These are phyloP conservation scores for Muscina levida DNA, from an alignment of 2,888 invertebrate genomes.

Conservation along the genomic window DNA sequence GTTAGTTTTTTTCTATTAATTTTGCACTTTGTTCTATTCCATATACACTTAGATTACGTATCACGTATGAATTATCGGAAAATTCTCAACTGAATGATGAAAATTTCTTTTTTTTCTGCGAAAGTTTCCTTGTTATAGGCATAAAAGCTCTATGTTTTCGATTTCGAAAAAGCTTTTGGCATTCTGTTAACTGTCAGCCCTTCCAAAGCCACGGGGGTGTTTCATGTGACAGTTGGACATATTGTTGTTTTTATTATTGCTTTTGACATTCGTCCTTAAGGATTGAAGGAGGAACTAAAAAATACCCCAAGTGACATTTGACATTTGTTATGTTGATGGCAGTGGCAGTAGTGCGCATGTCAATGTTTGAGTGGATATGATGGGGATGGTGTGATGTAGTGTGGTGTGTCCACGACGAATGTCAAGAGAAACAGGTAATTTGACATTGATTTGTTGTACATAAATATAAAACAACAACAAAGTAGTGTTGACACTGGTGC, in stretches of 20 bases:
- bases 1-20: slow-evolving; percentile 56
- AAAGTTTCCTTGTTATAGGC: slow-evolving; percentile 46
- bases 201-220: not conserved
- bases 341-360: slow-evolving; percentile 42
- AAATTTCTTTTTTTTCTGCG: slow-evolving; percentile 65
- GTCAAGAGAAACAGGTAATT: not conserved
- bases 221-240: slow-evolving; percentile 52
- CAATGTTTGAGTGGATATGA: not conserved
- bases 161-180: slow-evolving; percentile 38
- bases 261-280: slow-evolving; percentile 45
- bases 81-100: slow-evolving; percentile 77
- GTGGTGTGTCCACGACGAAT: slow-evolving; percentile 7
- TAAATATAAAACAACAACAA: not conserved
- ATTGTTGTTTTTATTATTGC: slow-evolving; percentile 49
- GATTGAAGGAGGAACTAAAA: not conserved
- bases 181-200: not conserved
- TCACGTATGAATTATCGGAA: slow-evolving; percentile 76
- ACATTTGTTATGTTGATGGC: slow-evolving; percentile 51
- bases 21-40: slow-evolving; percentile 54
- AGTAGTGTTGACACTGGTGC: not conserved
- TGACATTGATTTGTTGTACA: not conserved
- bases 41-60: slow-evolving; percentile 51
- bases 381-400: no score
- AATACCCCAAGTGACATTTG: slow-evolving; percentile 57
- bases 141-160: slow-evolving; percentile 23